Percentiles rank a stretch among this genome's conserved stretches.
Conservation (phyloP, 2,888 invertebrate genomes). For the Cancer borealis region DNA sequence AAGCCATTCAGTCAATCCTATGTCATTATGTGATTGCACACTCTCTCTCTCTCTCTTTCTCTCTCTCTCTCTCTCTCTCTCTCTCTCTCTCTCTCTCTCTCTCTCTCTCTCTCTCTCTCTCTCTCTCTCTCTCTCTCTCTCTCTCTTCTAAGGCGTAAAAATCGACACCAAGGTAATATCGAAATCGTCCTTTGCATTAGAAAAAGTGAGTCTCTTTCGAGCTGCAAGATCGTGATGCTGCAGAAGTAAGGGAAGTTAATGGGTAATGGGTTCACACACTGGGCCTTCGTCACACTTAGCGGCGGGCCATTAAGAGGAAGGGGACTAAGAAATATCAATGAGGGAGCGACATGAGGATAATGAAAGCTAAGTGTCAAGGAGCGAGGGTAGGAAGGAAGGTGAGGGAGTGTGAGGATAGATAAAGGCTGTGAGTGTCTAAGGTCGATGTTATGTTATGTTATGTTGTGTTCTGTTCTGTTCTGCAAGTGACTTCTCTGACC, state of each 20-base stretch:
- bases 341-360: neutral
- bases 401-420: neutral
- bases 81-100: conserved; percentile 14
- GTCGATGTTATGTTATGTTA: no score
- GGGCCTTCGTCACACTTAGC: conserved; percentile 22
- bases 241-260: neutral
- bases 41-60: conserved; percentile 3
- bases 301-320: neutral
- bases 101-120: conserved; percentile 47
- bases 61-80: conserved; percentile 16
- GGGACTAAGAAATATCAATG: conserved; percentile 10
- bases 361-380: neutral
- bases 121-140: conserved; percentile 49
- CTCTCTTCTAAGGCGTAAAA: neutral
- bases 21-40: conserved; percentile 15
- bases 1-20: neutral
- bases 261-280: neutral
- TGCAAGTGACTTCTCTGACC: no score
- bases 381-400: neutral
- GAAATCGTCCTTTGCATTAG: neutral
- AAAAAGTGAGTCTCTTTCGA: neutral
- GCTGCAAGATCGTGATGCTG: neutral
- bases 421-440: no score
- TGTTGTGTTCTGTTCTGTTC: no score
- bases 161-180: neutral